These are phyloP conservation scores for Apamea crenata DNA, from an alignment of 2,888 invertebrate genomes.

Conservation along the genomic window DNA sequence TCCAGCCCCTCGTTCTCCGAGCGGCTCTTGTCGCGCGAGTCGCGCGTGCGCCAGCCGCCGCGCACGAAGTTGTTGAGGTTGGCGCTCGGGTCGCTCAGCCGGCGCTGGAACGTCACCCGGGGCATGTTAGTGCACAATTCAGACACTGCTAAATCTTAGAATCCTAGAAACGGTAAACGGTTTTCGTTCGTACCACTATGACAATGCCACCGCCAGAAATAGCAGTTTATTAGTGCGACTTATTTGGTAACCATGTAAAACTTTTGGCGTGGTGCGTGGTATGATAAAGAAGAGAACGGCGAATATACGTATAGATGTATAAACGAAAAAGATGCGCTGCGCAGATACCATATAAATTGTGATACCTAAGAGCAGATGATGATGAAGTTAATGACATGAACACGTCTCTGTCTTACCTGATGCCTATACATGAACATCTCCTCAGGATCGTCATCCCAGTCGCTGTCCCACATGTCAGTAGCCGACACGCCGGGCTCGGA, in stretches of 20 bases:
- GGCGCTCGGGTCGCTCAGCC: constrained; percentile 98
- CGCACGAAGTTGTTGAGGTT: constrained; percentile 96
- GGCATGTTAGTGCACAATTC: not conserved
- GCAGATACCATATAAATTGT: no score
- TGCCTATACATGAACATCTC: constrained; percentile 95
- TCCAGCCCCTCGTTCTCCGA: constrained; percentile 98
- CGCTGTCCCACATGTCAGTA: constrained; percentile 96
- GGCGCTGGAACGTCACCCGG: constrained; percentile 88
- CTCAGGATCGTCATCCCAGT: constrained; percentile 97
- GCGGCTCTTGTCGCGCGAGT: constrained; percentile 93
- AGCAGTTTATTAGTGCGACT: not conserved
- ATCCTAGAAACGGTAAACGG: not conserved
- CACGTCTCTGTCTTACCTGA: constrained; percentile 87
- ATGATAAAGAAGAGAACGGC: not conserved
- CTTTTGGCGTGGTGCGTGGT: not conserved
- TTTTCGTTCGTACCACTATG: not conserved
- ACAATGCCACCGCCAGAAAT: not conserved
- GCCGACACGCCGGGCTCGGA: constrained; percentile 97
- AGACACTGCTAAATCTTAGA: not conserved
- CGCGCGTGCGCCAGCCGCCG: constrained; percentile 94
- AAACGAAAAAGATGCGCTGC: not conserved
- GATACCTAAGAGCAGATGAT: not conserved
- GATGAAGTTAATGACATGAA: not conserved
- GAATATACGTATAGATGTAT: not conserved
- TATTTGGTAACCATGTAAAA: not conserved